A percentile compares a stretch with the other conserved stretches of the same genome.
phyloP scores from a whole-genome alignment of 2,797 vertebrate species.

The Poeciliopsis presidionis region DNA sequence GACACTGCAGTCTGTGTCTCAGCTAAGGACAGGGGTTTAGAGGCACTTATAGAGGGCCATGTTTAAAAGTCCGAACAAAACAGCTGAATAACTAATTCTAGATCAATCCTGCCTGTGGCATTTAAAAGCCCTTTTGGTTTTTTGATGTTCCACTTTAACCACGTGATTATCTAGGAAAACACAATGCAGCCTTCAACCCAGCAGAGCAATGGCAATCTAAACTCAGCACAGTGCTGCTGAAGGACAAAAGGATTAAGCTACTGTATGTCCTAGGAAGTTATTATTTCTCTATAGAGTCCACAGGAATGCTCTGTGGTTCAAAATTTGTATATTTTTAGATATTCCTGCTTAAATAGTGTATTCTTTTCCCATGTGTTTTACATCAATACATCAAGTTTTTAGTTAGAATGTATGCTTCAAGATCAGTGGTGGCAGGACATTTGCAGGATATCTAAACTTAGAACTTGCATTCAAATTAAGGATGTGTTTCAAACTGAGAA shows the following conservation, averaged over 20 bases:
- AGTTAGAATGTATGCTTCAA: neutral
- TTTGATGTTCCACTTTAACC: constrained; percentile 40
- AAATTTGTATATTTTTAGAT: neutral
- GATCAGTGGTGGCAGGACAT: too few species aligned
- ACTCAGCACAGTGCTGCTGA: constrained; percentile 5
- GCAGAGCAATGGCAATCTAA: constrained; percentile 8
- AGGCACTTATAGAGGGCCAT: constrained; percentile 28
- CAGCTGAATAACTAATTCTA: constrained; percentile 52
- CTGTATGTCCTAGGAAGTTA: neutral
- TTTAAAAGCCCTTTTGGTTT: constrained; percentile 48
- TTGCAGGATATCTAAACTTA: too few species aligned
- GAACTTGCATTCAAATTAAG: too few species aligned
- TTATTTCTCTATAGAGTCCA: neutral
- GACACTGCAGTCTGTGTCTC: constrained; percentile 55
- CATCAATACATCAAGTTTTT: neutral
- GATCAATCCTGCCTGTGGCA: constrained; percentile 33
- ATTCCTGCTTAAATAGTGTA: neutral
- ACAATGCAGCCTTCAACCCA: constrained; percentile 19
- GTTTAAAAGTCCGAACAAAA: constrained; percentile 58
- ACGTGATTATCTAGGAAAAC: constrained; percentile 27
- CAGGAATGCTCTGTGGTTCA: neutral
- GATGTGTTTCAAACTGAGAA: too few species aligned
- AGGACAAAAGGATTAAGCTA: neutral
- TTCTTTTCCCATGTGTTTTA: neutral
- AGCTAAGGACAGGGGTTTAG: constrained; percentile 50